Base-by-base conservation (phyloP, 2,797 vertebrate genomes). In the Melanitta fusca region DNA sequence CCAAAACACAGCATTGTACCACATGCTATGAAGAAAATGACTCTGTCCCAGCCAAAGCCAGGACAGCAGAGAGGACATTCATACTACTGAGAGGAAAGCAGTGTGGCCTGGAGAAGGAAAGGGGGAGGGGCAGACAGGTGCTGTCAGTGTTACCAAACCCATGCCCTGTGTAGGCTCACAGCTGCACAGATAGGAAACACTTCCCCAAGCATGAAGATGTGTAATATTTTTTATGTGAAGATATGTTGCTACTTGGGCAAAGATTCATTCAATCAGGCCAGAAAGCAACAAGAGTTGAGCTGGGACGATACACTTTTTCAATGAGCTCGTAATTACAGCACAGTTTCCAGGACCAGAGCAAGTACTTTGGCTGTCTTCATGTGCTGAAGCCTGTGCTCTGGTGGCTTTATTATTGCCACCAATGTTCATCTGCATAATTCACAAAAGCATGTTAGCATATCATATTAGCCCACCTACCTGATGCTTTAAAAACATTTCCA, bases 221-320 rank as follows among this genome's bases (percentile, higher is more conserved):
- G 11, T 8, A 11, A 60, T 57, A 41, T 18, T 10, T 45, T 94
- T 75, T 56, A 24, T 13, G 15, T 11, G 30, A 91, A 81, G 17
- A 25, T 47, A 11, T 32, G 38, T 39, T 81, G 6, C 30, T 86
- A 3, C 47, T 74, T 69, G 89, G 43, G 57, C n/a, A 57, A 94
- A 78, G 6, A 36, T 93, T 89, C 22, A 75, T 61, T 95, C 94
- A 92, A 83, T 90, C 88, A 72, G 16, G 49, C 61, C 34, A 77
- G 77, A 95, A 21, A 81, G 13, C 22, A 80, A 66, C n/a, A 83
- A 45, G 34, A 79, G 18, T 13, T 1, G 10, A 75, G 25, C 45
- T 72, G 62, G 28, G 54, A 90, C 58, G 83, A 75, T 4, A 34
- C 0, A 3, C 11, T 32, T 88, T 89, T 90, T 7, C 75, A 94